These are phyloP conservation scores for Ophioderma brevispina DNA, from an alignment of 35 echinoderm and acorn worm genomes.

Conservation along the genomic window DNA sequence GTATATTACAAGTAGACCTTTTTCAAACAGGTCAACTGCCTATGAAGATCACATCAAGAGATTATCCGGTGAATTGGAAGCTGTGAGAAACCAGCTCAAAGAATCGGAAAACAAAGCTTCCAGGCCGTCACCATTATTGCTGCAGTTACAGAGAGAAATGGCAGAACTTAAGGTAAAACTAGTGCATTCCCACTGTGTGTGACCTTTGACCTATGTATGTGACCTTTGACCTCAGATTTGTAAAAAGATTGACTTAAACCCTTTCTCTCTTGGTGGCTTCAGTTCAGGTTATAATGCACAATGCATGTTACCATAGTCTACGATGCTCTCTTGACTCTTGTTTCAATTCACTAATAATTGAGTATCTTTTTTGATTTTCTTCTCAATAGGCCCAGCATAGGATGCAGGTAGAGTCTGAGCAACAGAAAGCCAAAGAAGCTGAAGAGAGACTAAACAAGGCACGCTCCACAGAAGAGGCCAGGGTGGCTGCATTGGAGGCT, in stretches of 20 bases:
- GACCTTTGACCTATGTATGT: too few relatives aligned
- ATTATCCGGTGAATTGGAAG: slow-evolving; percentile 76
- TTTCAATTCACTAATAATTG: too few relatives aligned
- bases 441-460: slow-evolving; percentile 69
- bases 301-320: too few relatives aligned
- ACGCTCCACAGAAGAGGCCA: slow-evolving; percentile 68
- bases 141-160: slow-evolving; percentile 94
- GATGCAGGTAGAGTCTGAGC: slow-evolving; percentile 93
- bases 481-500: slow-evolving; percentile 82
- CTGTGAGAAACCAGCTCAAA: slow-evolving; percentile 63
- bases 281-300: too few relatives aligned
- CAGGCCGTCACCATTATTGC: slow-evolving; percentile 81
- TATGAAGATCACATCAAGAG: slow-evolving; percentile 86
- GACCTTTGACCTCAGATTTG: too few relatives aligned
- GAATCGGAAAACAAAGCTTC: slow-evolving; percentile 66
- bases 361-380: too few relatives aligned
- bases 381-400: slow-evolving; percentile 97
- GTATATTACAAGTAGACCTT: too few relatives aligned
- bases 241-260: too few relatives aligned
- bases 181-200: too few relatives aligned
- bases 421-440: slow-evolving; percentile 87
- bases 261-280: too few relatives aligned
- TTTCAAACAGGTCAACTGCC: slow-evolving; percentile 38
- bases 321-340: too few relatives aligned
- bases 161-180: slow-evolving; percentile 99